Base-by-base conservation (phyloP, 2,797 vertebrate genomes). In the Steatocranus sp. region DNA sequence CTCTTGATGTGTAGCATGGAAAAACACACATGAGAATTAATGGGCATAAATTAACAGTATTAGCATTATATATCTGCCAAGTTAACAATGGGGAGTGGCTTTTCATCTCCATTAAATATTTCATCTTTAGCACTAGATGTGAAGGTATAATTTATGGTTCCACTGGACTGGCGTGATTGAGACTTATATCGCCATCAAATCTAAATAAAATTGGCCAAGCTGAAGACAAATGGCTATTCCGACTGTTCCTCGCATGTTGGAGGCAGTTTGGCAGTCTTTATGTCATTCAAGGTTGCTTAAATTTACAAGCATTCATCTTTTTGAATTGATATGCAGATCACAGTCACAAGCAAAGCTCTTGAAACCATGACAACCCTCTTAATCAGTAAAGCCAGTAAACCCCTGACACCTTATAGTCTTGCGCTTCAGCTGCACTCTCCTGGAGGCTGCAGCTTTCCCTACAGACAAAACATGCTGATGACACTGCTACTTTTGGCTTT, bases 1-100 rank as follows among this genome's bases (percentile, higher is more conserved):
- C 89, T 96, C 96, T 97, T 79, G n/a, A 75, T 49, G 43, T 73
- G 68, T 8, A 3, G 25, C 25, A n/a, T 7, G 27, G 43, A 73
- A 32, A 73, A 30, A 73, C 38, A 76, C 32, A 82, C 15, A 12
- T 8, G 23, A 36, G 48, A 30, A 83, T 50, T n/a, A 75, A 27
- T 9, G 2, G 18, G 75, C 3, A 51, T 6, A 50, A 25, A 78
- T 73, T 17, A 32, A 11, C 4, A 3, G 41, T 15, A 51, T 56
- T 8, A 77, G 36, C 5, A 14, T 68, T 32, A 3, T 11, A 54
- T 54, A 70, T 77, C 58, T 48, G 25, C 41, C 27, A 56, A 38
- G 25, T 43, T 12, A 70, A n/a, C 38, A 32, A n/a, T 25, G 7
- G 43, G 74, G 43, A 48, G 43, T 11, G 20, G 20, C 23, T n/a